phyloP scores from a whole-genome alignment of 2,888 invertebrate genomes.

The Globia sparganii region DNA sequence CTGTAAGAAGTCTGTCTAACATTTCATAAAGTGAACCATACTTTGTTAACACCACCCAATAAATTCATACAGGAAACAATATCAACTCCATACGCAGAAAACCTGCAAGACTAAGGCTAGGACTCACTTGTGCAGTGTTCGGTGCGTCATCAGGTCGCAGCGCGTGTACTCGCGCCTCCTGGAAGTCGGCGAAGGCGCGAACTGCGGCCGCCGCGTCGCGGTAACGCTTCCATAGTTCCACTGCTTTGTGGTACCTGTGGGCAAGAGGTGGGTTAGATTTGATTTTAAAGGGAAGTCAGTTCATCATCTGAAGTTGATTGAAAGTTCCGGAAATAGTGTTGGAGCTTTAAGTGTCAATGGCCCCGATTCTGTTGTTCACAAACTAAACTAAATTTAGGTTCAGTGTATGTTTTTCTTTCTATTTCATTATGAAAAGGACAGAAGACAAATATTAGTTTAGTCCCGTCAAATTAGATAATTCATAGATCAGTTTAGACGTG shows the following conservation, averaged over 20 bases:
- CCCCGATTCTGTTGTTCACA: too few relatives aligned
- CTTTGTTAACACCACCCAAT: slow-evolving; percentile 11
- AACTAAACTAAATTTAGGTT: too few relatives aligned
- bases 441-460: too few relatives aligned
- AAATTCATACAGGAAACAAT: background rate
- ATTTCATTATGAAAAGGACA: too few relatives aligned
- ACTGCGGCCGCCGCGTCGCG: slow-evolving; percentile 94
- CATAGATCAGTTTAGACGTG: too few relatives aligned
- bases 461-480: too few relatives aligned
- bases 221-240: slow-evolving; percentile 95
- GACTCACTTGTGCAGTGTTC: slow-evolving; percentile 93
- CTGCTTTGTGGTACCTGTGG: slow-evolving; percentile 93
- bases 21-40: background rate
- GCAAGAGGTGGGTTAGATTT: background rate
- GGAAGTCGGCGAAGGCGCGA: slow-evolving; percentile 93
- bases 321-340: too few relatives aligned
- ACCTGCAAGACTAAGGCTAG: slow-evolving; percentile 16
- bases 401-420: too few relatives aligned
- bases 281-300: background rate
- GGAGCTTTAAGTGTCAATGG: too few relatives aligned
- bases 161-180: slow-evolving; percentile 93
- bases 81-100: background rate
- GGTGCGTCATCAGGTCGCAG: slow-evolving; percentile 93
- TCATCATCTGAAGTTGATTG: too few relatives aligned
- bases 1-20: background rate